phyloP scores from a whole-genome alignment of 2,113 vertebrate species.

The Halcyon senegalensis region DNA sequence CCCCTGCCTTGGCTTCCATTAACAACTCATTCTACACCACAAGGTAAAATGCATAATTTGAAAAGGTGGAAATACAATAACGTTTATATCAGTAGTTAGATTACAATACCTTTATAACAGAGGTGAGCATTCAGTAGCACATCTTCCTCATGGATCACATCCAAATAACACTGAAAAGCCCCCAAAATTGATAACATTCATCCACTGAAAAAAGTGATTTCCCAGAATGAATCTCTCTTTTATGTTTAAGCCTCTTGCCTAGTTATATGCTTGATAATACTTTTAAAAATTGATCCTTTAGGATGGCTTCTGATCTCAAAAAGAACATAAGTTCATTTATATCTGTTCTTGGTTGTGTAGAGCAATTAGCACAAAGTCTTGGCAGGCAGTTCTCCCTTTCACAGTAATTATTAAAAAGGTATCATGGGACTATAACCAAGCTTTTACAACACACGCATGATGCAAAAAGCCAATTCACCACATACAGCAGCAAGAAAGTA shows the following conservation, averaged over 20 bases:
- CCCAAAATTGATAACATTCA: background rate
- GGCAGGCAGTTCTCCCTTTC: slow-evolving; percentile 1
- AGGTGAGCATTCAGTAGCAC: background rate
- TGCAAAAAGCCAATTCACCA: slow-evolving; percentile 17
- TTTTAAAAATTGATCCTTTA: slow-evolving; percentile 53
- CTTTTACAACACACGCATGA: slow-evolving; percentile 1
- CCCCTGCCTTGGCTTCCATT: background rate
- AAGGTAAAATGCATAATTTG: background rate
- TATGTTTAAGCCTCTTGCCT: slow-evolving; percentile 18
- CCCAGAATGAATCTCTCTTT: background rate
- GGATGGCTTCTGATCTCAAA: slow-evolving; percentile 12
- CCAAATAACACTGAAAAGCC: background rate
- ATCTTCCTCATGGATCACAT: background rate
- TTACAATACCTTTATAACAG: background rate
- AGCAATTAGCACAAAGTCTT: slow-evolving; percentile 43
- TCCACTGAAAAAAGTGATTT: background rate
- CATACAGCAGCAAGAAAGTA: background rate
- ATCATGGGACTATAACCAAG: slow-evolving; percentile 1
- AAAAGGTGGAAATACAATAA: background rate
- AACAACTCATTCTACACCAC: background rate
- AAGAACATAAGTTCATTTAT: slow-evolving; percentile 17
- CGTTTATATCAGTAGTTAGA: background rate
- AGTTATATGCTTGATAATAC: slow-evolving; percentile 22
- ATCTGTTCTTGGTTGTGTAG: background rate
- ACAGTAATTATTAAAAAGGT: slow-evolving; percentile 15